Conservation (phyloP, 2,113 vertebrate genomes). For the Brachionichthys hirsutus region DNA sequence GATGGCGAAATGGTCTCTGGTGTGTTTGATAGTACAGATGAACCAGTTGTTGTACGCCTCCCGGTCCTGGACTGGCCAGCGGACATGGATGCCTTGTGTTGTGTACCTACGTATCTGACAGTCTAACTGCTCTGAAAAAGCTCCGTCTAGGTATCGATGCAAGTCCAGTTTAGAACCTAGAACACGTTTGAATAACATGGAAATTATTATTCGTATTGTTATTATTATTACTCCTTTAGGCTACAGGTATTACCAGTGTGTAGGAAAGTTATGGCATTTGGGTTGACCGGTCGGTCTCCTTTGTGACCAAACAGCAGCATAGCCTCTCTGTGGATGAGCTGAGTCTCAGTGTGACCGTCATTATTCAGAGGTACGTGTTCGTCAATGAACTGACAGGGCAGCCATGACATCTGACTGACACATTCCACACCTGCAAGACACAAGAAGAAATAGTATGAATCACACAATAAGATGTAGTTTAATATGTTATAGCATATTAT, state of each 20-base stretch:
- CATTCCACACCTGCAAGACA: conserved; percentile 40
- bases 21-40: conserved; percentile 64
- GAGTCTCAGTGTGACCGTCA: conserved; percentile 37
- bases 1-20: conserved; percentile 44
- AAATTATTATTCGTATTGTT: neutral
- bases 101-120: conserved; percentile 75
- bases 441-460: neutral
- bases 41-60: conserved; percentile 70
- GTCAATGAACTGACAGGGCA: conserved; percentile 74
- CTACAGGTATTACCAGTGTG: conserved; percentile 57
- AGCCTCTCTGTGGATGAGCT: conserved; percentile 48
- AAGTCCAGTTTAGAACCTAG: conserved; percentile 71
- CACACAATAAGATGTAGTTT: neutral
- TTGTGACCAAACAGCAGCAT: conserved; percentile 74
- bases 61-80: conserved; percentile 68
- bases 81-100: conserved; percentile 56
- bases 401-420: conserved; percentile 55
- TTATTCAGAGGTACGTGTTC: conserved; percentile 39
- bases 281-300: conserved; percentile 63
- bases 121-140: conserved; percentile 46
- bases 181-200: neutral
- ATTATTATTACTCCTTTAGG: neutral
- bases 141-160: conserved; percentile 43
- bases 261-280: conserved; percentile 70
- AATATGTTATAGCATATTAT: neutral